phyloP scores from a whole-genome alignment of 2,888 invertebrate species.

The Hoplodrina blanda region DNA sequence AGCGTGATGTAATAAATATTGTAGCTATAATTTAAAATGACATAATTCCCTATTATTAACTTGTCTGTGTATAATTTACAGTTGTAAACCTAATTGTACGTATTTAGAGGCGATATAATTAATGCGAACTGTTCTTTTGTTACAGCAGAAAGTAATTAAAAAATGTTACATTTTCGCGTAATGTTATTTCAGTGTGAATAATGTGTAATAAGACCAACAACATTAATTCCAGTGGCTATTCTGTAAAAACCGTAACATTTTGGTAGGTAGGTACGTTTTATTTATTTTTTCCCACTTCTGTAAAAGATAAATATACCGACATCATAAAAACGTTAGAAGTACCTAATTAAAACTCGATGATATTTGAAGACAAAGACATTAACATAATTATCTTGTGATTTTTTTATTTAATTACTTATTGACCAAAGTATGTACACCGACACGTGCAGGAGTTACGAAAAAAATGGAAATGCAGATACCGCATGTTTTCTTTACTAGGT shows the following conservation, averaged over 20 bases:
- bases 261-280: background rate
- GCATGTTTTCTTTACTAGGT: background rate
- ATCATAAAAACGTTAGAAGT: no score
- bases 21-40: background rate
- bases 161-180: slow-evolving; percentile 33
- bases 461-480: no score
- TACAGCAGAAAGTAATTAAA: slow-evolving; percentile 42
- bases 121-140: slow-evolving; percentile 27
- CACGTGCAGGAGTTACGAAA: no score
- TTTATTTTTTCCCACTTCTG: no score
- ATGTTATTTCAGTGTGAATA: slow-evolving; percentile 22
- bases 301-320: no score
- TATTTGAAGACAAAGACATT: no score
- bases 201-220: slow-evolving; percentile 8
- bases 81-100: slow-evolving; percentile 35
- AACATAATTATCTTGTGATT: no score
- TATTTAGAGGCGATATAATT: slow-evolving; percentile 29
- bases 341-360: no score
- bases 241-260: background rate
- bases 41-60: slow-evolving; percentile 30
- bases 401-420: no score
- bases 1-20: slow-evolving; percentile 1
- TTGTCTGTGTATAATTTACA: slow-evolving; percentile 39
- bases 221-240: background rate
- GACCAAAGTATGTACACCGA: no score